Conservation (phyloP, 2,113 vertebrate genomes). For the Callopanchax toddi region DNA sequence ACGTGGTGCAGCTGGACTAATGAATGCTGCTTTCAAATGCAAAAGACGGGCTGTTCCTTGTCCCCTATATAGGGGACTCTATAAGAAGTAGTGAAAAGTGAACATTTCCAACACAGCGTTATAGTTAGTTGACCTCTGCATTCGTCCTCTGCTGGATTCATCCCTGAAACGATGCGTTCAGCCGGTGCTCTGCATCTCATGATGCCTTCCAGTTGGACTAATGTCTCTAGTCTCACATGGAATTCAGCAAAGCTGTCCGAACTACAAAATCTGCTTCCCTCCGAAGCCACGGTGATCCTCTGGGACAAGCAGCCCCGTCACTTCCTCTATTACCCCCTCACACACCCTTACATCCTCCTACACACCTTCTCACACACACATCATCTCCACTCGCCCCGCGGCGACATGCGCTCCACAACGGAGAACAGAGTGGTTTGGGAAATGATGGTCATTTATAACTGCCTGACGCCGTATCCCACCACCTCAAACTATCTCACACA, state of each 20-base stretch:
- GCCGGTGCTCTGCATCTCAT: background rate
- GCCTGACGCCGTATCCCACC: conserved; percentile 72
- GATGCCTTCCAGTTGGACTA: background rate
- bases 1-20: too few species aligned
- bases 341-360: conserved; percentile 61
- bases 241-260: conserved; percentile 36
- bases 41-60: too few species aligned
- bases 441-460: conserved; percentile 85
- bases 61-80: too few species aligned
- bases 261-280: conserved; percentile 26
- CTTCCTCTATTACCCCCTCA: conserved; percentile 69
- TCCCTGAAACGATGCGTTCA: background rate
- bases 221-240: conserved; percentile 22
- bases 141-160: background rate
- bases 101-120: too few species aligned
- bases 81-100: too few species aligned
- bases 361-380: conserved; percentile 66
- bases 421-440: conserved; percentile 79
- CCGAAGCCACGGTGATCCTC: conserved; percentile 43
- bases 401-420: conserved; percentile 78
- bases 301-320: conserved; percentile 66
- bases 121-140: background rate
- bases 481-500: conserved; percentile 42
- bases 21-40: too few species aligned
- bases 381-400: conserved; percentile 57